phyloP scores from a whole-genome alignment of 2,797 vertebrate species.

The Hydrophis major region DNA sequence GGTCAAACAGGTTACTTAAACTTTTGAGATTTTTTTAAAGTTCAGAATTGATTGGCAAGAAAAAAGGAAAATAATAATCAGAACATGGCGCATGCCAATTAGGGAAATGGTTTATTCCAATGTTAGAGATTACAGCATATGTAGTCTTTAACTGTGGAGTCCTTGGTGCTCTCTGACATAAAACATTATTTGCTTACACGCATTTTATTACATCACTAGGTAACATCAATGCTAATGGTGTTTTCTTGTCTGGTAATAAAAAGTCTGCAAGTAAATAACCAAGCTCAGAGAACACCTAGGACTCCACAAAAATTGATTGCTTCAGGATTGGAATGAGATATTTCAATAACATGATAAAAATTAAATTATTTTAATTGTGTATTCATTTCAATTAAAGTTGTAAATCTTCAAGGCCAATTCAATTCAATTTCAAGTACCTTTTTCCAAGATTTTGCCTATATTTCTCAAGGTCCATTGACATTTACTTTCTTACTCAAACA shows the following conservation, averaged over 20 bases:
- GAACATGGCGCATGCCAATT: neutral
- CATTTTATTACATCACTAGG: neutral
- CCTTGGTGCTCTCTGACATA: neutral
- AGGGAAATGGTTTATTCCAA: neutral
- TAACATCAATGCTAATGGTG: neutral
- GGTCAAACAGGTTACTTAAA: neutral
- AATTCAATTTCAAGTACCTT: neutral
- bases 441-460: neutral
- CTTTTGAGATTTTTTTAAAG: neutral
- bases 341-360: neutral
- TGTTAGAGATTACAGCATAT: neutral
- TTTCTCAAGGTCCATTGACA: conserved; percentile 7
- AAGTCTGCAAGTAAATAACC: neutral
- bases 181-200: neutral
- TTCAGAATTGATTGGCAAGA: neutral
- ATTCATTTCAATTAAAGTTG: neutral
- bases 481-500: conserved; percentile 21
- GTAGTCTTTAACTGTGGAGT: neutral
- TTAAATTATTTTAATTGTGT: neutral
- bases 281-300: neutral
- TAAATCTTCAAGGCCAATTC: neutral
- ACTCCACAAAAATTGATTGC: neutral
- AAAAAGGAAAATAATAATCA: neutral
- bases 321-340: neutral
- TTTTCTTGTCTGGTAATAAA: neutral